A percentile compares a stretch with the other conserved stretches of the same genome.
Evolutionary conservation across 2,888 invertebrate genomes (phyloP).

Genomic region (Ramazzottius varieornatus): DNA sequence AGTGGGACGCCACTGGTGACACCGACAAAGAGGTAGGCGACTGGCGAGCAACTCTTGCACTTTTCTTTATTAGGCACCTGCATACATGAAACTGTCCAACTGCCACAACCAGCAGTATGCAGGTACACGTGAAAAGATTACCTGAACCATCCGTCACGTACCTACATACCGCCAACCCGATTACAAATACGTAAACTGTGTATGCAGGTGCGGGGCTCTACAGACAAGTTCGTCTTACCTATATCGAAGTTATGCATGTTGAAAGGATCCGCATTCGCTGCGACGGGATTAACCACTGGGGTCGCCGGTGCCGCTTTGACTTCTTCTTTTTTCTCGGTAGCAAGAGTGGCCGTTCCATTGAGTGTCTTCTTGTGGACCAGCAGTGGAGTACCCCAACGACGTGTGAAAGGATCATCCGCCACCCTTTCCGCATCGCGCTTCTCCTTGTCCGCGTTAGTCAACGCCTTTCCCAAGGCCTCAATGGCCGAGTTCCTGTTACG

Average conservation of each 20-base stretch:
- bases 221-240: too few relatives aligned
- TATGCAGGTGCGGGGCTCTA: too few relatives aligned
- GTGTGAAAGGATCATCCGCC: conserved; percentile 63
- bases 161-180: too few relatives aligned
- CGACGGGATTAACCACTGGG: neutral
- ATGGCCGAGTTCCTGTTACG: neutral
- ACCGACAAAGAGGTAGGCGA: too few relatives aligned
- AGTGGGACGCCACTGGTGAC: too few relatives aligned
- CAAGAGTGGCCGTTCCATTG: neutral
- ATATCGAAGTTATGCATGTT: neutral
- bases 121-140: too few relatives aligned
- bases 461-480: neutral
- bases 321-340: neutral
- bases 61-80: too few relatives aligned
- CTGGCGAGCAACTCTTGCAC: too few relatives aligned
- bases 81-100: too few relatives aligned
- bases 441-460: conserved; percentile 25
- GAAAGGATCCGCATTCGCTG: neutral
- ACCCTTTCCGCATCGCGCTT: conserved; percentile 43
- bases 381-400: conserved; percentile 35
- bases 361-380: conserved; percentile 13
- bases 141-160: too few relatives aligned
- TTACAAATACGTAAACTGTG: too few relatives aligned
- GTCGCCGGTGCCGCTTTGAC: neutral
- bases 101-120: too few relatives aligned